Evolutionary conservation across 2,888 invertebrate genomes (phyloP).

Genomic region (Acronicta leporina): DNA sequence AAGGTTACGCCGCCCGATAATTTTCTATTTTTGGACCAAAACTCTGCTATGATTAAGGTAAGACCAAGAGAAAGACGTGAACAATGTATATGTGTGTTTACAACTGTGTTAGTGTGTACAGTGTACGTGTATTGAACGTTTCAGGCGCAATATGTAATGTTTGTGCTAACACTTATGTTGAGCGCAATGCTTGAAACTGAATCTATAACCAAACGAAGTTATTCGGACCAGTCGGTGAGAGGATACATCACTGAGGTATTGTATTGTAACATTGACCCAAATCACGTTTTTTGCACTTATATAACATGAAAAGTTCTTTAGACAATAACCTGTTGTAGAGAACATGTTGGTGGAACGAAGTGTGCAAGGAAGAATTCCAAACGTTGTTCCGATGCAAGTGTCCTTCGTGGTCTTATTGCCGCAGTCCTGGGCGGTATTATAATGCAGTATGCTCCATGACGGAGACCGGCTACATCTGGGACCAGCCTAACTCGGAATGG

Average conservation of each 20-base stretch:
- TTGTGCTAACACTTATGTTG: conserved; percentile 75
- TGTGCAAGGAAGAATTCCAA: conserved; percentile 97
- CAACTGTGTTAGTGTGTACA: conserved; percentile 58
- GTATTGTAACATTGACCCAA: conserved; percentile 6
- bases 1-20: conserved; percentile 66
- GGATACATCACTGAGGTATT: conserved; percentile 95
- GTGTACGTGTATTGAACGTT: conserved; percentile 61
- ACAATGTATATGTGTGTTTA: conserved; percentile 49
- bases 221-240: conserved; percentile 94
- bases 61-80: conserved; percentile 48
- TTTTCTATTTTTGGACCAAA: conserved; percentile 72
- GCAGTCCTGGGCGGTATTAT: conserved; percentile 96
- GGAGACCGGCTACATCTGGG: conserved; percentile 97
- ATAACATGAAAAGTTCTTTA: conserved; percentile 1
- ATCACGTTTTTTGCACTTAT: conserved; percentile 16
- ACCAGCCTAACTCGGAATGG: conserved; percentile 91
- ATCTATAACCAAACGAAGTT: conserved; percentile 90
- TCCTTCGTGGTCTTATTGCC: conserved; percentile 96
- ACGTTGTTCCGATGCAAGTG: conserved; percentile 96
- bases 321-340: conserved; percentile 88
- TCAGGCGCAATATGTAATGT: conserved; percentile 78
- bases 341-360: conserved; percentile 98
- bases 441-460: conserved; percentile 97
- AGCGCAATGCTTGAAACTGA: conserved; percentile 73
- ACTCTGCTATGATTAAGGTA: conserved; percentile 84